Evolutionary conservation across 92 coral and sea anemone species (phyloP).

Genomic region (Bergia sp.): DNA sequence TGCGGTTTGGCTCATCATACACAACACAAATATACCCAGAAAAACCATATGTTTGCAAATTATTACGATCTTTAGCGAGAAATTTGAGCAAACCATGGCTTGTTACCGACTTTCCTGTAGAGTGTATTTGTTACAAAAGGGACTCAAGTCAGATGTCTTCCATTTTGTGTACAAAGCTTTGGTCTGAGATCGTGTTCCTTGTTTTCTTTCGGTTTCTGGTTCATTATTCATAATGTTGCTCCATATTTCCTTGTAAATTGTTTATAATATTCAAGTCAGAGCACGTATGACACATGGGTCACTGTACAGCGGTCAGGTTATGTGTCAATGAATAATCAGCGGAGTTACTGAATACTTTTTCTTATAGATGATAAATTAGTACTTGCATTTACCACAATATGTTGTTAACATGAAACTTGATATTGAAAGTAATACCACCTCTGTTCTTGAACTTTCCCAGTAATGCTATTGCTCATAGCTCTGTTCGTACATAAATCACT

Average conservation of each 20-base stretch:
- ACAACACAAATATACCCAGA: background rate
- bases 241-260: background rate
- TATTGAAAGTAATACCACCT: background rate
- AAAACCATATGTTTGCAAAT: background rate
- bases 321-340: background rate
- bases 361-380: too few species aligned
- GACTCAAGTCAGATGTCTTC: background rate
- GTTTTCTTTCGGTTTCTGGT: background rate
- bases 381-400: too few species aligned
- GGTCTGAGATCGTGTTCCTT: background rate
- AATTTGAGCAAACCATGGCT: background rate
- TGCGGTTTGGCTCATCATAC: background rate
- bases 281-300: background rate
- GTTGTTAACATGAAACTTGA: background rate
- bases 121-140: too few species aligned
- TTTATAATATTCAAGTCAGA: background rate
- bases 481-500: background rate
- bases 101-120: too few species aligned
- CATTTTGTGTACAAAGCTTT: background rate
- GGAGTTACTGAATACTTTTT: background rate
- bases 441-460: too few species aligned
- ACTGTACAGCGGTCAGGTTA: background rate
- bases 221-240: background rate
- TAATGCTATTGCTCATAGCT: too few species aligned
- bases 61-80: too few species aligned